Base-by-base conservation (phyloP, 2,797 vertebrate genomes). In the Cossypha heuglini region DNA sequence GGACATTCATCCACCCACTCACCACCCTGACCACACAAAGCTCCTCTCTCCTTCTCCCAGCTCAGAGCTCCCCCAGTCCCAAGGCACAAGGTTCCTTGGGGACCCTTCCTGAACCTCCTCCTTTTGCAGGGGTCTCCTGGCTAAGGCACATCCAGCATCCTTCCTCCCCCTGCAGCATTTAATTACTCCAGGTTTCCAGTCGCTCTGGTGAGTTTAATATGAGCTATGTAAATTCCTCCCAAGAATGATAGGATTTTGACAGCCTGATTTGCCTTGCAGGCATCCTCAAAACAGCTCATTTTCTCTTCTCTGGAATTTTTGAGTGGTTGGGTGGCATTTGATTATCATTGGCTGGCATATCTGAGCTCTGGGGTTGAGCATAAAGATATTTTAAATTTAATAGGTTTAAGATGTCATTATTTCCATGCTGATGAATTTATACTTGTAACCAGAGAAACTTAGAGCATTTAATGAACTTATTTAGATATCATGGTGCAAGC, bases 361-460 rank as follows among this genome's bases (percentile, higher is more conserved):
- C 95, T 96, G 95, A 96, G 93, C 94, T 96, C 82, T 62, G 87
- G 76, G 87, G 76, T 90, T 95, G 85, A 96, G 75, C 93, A 92
- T 87, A 93, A 97, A 97, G 94, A 96, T 97, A 96, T 97, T 97
- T 97, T 96, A 94, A 97, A 96, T 95, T 87, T 97, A 97, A 96
- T 96, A 96, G 89, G 89, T 96, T 97, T 97, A 95, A 96, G 95
- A 96, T 97, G 94, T 96, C 95, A 95, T 97, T 96, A 97, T 97
- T 96, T 97, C 75, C 71, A 86, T 95, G 80, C 94, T 96, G 96
- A 97, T 97, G 94, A 95, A 97, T 97, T 98, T 97, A 88, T 96
- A 90, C 92, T 97, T 96, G 86, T 93, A 97, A 97, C 83, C 83
- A 97, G 94, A 97, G 96, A 97, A 96, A 94, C 81, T 97, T 80